Base-by-base conservation (phyloP, 2,888 invertebrate species). In the Tridacna crocea region DNA sequence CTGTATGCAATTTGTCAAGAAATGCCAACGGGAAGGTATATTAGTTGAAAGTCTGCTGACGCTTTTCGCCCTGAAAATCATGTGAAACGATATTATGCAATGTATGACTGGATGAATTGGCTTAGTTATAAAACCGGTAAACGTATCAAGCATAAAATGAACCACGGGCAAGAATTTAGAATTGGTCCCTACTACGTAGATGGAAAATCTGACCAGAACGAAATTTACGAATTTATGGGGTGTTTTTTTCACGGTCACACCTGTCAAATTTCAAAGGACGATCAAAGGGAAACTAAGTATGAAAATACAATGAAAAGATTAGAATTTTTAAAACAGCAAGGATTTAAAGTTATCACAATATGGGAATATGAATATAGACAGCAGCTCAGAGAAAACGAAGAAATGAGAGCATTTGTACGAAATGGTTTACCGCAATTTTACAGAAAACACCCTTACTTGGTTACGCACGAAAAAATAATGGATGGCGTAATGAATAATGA, bases 21-120 rank as follows among this genome's bases (percentile, higher is more conserved):
- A 13, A 85, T 85, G 85, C 83, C 85, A 4, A 68, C 48, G 2
- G 36, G 36, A 4, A 36, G 36, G 36, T 36, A 36, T 36, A 36
- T 36, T 36, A 36, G 36, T 2, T 8, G 36, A 2, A 36, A 36
- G 36, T 36, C 36, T 36, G 36, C 36, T 36, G 8, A 36, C 36
- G 36, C 47, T 12, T 83, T 83, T 51, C 77, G 74, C n/a, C 83
- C 86, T 4, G 78, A 80, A 65, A 24, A 75, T 1, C 36, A 75
- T 4, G 77, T 77, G 47, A 76, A 72, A 12, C 79, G 68, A 24
- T 72, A 72, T 75, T n/a, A 24, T 0, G 73, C 76, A 6, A 58
- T 58, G 58, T 84, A 73, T 26, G 36, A 77, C 61, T 83, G 80
- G 81, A 66, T 82, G 75, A 70, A 76, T 22, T 80, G 80, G 80